Percentiles rank a stretch among this genome's conserved stretches.
Conservation (phyloP, 2,888 invertebrate species). For the Prosapia bicincta region DNA sequence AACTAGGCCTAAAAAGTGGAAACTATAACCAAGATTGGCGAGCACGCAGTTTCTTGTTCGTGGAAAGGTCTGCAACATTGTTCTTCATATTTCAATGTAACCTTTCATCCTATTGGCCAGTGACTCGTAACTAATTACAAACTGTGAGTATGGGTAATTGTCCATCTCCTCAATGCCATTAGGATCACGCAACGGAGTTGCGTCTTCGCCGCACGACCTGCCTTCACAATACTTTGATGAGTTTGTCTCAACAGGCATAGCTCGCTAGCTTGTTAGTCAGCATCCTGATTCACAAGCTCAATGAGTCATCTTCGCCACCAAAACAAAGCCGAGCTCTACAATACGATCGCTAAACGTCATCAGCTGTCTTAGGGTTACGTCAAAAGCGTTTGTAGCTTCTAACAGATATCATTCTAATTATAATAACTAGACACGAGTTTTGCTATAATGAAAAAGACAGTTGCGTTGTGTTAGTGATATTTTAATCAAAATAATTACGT, state of each 20-base stretch:
- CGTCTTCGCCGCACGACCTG: not conserved
- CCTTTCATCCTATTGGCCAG: constrained; percentile 2
- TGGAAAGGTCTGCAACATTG: not conserved
- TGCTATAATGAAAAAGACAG: too few relatives aligned
- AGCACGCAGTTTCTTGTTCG: not conserved
- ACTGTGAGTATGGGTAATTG: constrained; percentile 2
- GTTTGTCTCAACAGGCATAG: not conserved
- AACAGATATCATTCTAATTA: too few relatives aligned
- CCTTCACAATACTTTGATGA: not conserved
- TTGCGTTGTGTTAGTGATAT: too few relatives aligned
- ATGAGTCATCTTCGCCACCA: not conserved
- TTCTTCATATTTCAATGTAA: not conserved
- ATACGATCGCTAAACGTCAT: too few relatives aligned
- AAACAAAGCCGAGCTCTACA: too few relatives aligned
- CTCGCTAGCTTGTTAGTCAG: not conserved
- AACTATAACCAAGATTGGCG: not conserved
- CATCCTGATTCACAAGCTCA: not conserved
- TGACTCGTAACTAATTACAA: not conserved
- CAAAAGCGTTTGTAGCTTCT: too few relatives aligned
- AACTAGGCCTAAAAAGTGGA: not conserved
- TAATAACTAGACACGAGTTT: too few relatives aligned
- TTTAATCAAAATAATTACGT: too few relatives aligned
- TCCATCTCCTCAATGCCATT: constrained; percentile 2
- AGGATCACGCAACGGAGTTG: not conserved
- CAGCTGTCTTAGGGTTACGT: too few relatives aligned